Percentiles rank a stretch among this genome's conserved stretches.
Evolutionary conservation across 2,888 invertebrate genomes (phyloP).

Genomic region (Flexamia atlantica): DNA sequence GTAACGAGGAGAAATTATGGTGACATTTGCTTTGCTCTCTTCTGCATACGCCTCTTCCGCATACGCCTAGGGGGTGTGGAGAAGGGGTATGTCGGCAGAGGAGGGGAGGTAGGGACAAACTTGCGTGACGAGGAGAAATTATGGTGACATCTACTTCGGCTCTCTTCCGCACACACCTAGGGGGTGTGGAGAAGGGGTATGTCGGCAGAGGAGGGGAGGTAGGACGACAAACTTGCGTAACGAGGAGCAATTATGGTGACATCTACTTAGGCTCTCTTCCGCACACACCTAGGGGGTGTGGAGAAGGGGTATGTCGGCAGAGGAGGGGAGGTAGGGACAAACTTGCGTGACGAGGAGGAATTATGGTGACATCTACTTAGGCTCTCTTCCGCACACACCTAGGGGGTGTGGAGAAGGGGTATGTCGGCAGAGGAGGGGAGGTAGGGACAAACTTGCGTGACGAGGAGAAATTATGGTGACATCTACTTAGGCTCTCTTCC

Average conservation of each 20-base stretch:
- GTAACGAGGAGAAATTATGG: too few relatives aligned
- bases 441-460: not conserved
- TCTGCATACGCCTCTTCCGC: too few relatives aligned
- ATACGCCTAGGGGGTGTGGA: not conserved
- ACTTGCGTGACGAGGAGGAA: not conserved
- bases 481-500: too few relatives aligned
- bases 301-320: not conserved
- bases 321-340: not conserved
- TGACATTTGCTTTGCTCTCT: too few relatives aligned
- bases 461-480: not conserved
- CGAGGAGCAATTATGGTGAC: not conserved
- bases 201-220: slow-evolving; percentile 3
- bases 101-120: not conserved
- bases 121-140: slow-evolving; percentile 1
- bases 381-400: too few relatives aligned
- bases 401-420: not conserved
- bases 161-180: too few relatives aligned
- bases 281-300: not conserved
- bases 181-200: not conserved
- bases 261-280: too few relatives aligned
- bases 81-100: not conserved
- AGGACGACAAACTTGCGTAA: not conserved
- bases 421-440: slow-evolving; percentile 1
- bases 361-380: slow-evolving; percentile 7
- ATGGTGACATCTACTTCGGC: not conserved